Evolutionary conservation across 2,888 invertebrate genomes (phyloP).

Genomic region (Leucophenga maculata): DNA sequence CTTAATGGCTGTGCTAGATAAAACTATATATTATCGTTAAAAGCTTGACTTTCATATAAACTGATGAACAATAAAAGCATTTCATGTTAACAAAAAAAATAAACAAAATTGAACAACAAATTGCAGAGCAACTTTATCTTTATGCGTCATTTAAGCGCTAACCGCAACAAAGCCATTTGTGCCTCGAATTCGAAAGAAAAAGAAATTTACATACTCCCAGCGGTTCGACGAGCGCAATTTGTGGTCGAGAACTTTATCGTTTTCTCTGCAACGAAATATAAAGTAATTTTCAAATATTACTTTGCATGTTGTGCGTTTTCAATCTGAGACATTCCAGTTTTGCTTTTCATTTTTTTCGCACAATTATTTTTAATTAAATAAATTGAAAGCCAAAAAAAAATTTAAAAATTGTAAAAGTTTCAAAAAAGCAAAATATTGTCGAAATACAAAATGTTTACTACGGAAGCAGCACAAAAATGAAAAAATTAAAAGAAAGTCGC

Average conservation of each 20-base stretch:
- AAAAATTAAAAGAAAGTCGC: too few species aligned
- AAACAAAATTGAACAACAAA: neutral
- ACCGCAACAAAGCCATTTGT: neutral
- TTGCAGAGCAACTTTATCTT: too few species aligned
- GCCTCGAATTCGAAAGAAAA: neutral
- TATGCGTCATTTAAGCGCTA: conserved; percentile 13
- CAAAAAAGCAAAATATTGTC: neutral
- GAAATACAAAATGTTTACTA: neutral
- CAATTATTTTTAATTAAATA: conserved; percentile 10
- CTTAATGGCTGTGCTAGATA: too few species aligned
- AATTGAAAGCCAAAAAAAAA: conserved; percentile 1
- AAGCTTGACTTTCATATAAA: neutral
- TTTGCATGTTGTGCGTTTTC: neutral
- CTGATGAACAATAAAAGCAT: neutral
- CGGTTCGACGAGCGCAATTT: too few species aligned
- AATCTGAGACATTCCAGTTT: neutral
- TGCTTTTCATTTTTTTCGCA: neutral
- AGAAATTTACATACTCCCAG: neutral
- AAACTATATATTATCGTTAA: neutral
- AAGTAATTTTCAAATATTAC: too few species aligned
- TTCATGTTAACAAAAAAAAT: too few species aligned
- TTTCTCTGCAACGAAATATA: too few species aligned
- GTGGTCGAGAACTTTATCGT: too few species aligned
- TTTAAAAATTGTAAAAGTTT: neutral
- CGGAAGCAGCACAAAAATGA: too few species aligned